phyloP scores from a whole-genome alignment of 2,888 invertebrate species.

The Leptopilina myrica region DNA sequence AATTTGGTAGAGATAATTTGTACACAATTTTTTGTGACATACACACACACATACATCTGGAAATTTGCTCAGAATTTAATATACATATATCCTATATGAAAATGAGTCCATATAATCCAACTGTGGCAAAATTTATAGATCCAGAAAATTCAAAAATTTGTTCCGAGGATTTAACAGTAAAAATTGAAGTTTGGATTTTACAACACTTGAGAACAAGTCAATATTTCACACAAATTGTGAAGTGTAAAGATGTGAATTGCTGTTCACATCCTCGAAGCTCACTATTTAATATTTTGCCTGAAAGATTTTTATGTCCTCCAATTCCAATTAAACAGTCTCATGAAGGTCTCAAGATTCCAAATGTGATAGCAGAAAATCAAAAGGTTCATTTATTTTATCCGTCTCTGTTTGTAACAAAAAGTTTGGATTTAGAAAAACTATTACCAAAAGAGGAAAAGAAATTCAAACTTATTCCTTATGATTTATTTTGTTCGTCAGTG shows the following conservation, averaged over 20 bases:
- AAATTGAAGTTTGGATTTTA: background rate
- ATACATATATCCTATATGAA: too few species aligned
- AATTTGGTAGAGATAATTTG: too few species aligned
- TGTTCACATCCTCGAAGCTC: background rate
- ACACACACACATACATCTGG: too few species aligned
- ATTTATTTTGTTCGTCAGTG: conserved; percentile 1
- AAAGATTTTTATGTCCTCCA: background rate
- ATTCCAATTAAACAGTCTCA: background rate
- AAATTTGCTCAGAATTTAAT: too few species aligned
- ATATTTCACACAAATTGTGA: conserved; percentile 5
- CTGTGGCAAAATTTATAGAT: background rate
- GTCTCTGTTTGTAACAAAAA: conserved; percentile 4
- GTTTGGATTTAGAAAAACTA: background rate
- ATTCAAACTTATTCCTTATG: background rate
- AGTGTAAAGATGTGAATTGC: background rate
- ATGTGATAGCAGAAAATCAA: background rate
- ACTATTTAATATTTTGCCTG: background rate
- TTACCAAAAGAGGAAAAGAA: background rate
- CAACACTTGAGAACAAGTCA: conserved; percentile 11
- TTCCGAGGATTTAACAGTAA: background rate
- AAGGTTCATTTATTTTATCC: background rate
- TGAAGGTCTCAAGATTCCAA: background rate
- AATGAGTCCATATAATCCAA: too few species aligned
- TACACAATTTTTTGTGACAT: too few species aligned
- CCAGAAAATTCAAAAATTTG: background rate